A percentile compares a stretch with the other conserved stretches of the same genome.
Evolutionary conservation across 2,797 vertebrate genomes (phyloP).

Genomic region (Gadopsis marmoratus): DNA sequence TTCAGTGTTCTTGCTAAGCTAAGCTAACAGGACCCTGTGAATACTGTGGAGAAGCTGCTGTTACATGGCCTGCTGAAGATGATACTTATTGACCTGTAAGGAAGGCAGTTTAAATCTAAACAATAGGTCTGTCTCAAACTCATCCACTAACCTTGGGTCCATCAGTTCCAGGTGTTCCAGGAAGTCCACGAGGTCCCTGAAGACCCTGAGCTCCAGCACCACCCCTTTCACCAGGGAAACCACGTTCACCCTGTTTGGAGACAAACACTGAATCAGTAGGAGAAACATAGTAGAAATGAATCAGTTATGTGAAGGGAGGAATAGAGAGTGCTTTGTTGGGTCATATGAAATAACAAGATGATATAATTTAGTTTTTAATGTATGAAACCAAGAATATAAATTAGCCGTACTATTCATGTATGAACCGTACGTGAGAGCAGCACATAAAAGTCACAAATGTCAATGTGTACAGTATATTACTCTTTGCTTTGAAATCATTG

Average conservation of each 20-base stretch:
- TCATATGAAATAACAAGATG: neutral
- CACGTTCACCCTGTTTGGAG: conserved; percentile 91
- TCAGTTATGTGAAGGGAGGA: neutral
- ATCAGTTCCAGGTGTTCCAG: conserved; percentile 95
- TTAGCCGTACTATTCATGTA: neutral
- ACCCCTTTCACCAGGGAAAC: conserved; percentile 98
- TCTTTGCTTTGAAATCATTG: neutral
- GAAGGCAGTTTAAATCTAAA: neutral
- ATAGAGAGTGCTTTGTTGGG: neutral
- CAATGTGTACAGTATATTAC: neutral
- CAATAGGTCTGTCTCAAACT: neutral
- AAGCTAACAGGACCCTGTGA: neutral
- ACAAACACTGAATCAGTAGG: conserved; percentile 29
- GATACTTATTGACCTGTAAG: neutral
- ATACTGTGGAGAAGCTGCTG: neutral
- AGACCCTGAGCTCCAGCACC: conserved; percentile 93
- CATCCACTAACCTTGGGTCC: conserved; percentile 92
- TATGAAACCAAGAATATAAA: neutral
- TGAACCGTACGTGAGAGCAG: neutral
- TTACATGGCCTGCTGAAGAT: neutral
- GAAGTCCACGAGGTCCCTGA: conserved; percentile 94
- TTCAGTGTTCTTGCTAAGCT: neutral
- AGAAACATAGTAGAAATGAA: neutral
- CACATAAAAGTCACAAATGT: neutral
- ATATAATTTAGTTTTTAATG: neutral